Evolutionary conservation across 92 coral and sea anemone genomes (phyloP), one percentile per base, ranked within the genome.

Genomic region (Porites divaricata): DNA sequence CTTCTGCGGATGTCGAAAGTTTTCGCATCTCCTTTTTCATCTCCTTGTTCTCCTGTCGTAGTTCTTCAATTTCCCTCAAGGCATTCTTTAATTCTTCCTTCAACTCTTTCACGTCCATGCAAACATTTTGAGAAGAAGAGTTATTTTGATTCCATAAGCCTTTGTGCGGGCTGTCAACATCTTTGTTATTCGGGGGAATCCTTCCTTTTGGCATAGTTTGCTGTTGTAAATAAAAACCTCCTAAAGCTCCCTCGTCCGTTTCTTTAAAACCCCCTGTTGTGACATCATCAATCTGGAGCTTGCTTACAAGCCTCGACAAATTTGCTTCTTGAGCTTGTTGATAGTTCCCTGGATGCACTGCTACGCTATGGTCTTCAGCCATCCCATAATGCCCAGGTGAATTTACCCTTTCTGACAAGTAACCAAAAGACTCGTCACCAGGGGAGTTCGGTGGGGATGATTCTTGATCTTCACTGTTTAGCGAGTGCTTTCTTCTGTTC

Each of bases 21-120:
- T 80, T 88, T 68, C 53, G 57, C 65, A 93, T 81, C 67, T 91
- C 89, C 26, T 79, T 83, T 68, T 91, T 93, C 91, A 93, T 89
- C 56, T 91, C 93, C 19, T 70, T 80, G 80, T 91, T 93, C 86
- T 93, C 97, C 11, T 72, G 70, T 81, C 90, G 88, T 26, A 93
- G 75, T 16, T 75, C 83, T 81, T 91, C 95, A 54, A 93, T 88
- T 74, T 93, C 89, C 20, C 67, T 70, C 81, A 93, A 69, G 24
- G 94, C 93, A 57, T 62, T 91, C 67, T 84, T 80, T 17, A 93
- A 79, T 66, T 93, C 91, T 21, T 89, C 87, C 61, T 80, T 90
- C 26, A 93, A 70, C 45, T 85, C 73, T 54, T 65, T 80, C 28
- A 85, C 92, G 53, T 85, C 88, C 63, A 64, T 59, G 77, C 84